Base-by-base conservation (phyloP, 2,797 vertebrate genomes). In the Argyrosomus regius region DNA sequence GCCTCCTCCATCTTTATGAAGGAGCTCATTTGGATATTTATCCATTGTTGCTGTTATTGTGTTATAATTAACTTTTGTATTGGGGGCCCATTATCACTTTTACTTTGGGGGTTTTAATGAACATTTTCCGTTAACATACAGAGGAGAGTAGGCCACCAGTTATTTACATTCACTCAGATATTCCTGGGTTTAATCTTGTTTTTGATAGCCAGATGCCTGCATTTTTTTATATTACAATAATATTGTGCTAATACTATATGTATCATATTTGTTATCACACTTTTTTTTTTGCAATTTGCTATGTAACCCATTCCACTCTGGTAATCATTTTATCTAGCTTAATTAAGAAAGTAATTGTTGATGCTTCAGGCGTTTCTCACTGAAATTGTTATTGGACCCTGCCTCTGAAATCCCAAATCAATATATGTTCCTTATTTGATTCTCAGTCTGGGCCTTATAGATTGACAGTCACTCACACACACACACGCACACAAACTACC, bases 341-440 rank as follows among this genome's bases (percentile, higher is more conserved):
- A 81, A 91, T 91, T 85, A 84, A 80, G 61, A 67, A 85, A 53
- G 46, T 77, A 82, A 85, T 71, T 85, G 83, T 85, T 90, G 78
- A 88, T 81, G 82, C 84, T 83, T 66, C 50, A 26, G 82, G 90
- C 75, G 8, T 89, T 86, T 85, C 77, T 82, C 28, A 14, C 49
- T 70, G 48, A 80, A 86, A 86, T 64, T 78, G 84, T 77, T 86
- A 80, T 70, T 86, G 80, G 59, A 71, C 73, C 46, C 1, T 75
- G 75, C 63, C 56, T 86, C 79, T 83, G 78, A 85, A 89, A 87
- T 91, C 85, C 83, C 82, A 77, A 90, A 93, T 93, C 88, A 85
- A 90, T 94, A 91, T 79, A 46, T 80, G 65, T 63, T 83, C 72
- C 64, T 88, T 68, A 72, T 87, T 85, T 81, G 61, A 85, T 68